Conservation (phyloP, 1,140 invertebrate species). For the Rhyacophila brunnea region DNA sequence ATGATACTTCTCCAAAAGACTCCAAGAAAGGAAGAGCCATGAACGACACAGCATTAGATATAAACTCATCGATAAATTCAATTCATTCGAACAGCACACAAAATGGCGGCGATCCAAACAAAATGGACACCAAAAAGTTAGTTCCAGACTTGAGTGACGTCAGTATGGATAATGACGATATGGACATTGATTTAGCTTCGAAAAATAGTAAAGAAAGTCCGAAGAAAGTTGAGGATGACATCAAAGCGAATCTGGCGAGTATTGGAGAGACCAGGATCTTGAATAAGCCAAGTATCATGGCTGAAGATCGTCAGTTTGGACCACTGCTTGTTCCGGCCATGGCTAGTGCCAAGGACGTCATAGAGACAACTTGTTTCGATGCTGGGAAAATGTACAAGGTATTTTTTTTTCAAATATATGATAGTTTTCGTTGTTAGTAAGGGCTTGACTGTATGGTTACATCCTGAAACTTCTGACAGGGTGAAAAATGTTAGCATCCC, state of each 20-base stretch:
- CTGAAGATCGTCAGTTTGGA: constrained; percentile 18
- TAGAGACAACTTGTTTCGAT: constrained; percentile 42
- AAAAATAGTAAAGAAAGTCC: constrained; percentile 22
- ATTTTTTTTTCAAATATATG: constrained; percentile 3
- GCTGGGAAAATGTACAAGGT: constrained; percentile 44
- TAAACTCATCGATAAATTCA: constrained; percentile 16
- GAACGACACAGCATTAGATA: constrained; percentile 19
- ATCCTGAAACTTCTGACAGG: no score
- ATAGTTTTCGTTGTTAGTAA: no score
- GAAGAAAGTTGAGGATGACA: constrained; percentile 26
- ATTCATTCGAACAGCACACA: constrained; percentile 10
- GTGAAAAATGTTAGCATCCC: no score
- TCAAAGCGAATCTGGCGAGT: constrained; percentile 27
- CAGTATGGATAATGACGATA: constrained; percentile 65
- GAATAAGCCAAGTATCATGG: constrained; percentile 26
- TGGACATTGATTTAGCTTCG: constrained; percentile 39
- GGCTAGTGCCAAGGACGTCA: constrained; percentile 41
- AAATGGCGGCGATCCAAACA: background rate
- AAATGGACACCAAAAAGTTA: constrained; percentile 27
- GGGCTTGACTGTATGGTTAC: no score
- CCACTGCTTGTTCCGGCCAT: constrained; percentile 40
- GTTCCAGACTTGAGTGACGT: constrained; percentile 64
- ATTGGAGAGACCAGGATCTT: constrained; percentile 25
- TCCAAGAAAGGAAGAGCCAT: constrained; percentile 28
- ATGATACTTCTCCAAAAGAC: constrained; percentile 1